phyloP scores from a whole-genome alignment of 1,140 invertebrate genomes.

The Calycopis cecrops region DNA sequence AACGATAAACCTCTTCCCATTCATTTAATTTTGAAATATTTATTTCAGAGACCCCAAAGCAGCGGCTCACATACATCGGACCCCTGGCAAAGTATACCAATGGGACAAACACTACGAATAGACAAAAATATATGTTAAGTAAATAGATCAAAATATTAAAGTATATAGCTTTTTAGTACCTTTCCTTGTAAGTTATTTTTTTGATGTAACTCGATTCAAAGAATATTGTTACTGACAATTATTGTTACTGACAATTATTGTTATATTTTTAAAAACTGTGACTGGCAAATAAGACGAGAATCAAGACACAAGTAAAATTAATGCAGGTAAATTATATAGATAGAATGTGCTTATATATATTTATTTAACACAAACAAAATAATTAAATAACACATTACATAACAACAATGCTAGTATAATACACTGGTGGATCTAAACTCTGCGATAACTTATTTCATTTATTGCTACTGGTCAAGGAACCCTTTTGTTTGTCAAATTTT shows the following conservation, averaged over 20 bases:
- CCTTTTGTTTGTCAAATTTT: too few relatives aligned
- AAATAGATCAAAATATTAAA: conserved; percentile 5
- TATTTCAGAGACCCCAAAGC: conserved; percentile 54
- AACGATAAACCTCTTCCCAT: too few relatives aligned
- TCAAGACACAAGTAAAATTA: too few relatives aligned
- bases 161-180: too few relatives aligned
- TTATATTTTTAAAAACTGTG: not conserved
- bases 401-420: not conserved
- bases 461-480: too few relatives aligned
- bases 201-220: too few relatives aligned
- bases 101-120: conserved; percentile 74
- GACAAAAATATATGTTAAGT: conserved; percentile 3
- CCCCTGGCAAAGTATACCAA: conserved; percentile 72
- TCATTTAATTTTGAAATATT: conserved; percentile 1
- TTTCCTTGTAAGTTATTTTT: too few relatives aligned
- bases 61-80: conserved; percentile 57
- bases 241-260: not conserved
- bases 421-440: too few relatives aligned
- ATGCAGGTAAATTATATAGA: too few relatives aligned
- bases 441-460: too few relatives aligned
- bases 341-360: conserved; percentile 3
- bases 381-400: conserved; percentile 4
- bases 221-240: too few relatives aligned
- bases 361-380: conserved; percentile 8
- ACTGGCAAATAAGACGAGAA: too few relatives aligned